Percentiles rank a stretch among this genome's conserved stretches.
These are phyloP conservation scores for Psilopogon haemacephalus DNA, from an alignment of 2,113 vertebrate species.

Conservation along the genomic window DNA sequence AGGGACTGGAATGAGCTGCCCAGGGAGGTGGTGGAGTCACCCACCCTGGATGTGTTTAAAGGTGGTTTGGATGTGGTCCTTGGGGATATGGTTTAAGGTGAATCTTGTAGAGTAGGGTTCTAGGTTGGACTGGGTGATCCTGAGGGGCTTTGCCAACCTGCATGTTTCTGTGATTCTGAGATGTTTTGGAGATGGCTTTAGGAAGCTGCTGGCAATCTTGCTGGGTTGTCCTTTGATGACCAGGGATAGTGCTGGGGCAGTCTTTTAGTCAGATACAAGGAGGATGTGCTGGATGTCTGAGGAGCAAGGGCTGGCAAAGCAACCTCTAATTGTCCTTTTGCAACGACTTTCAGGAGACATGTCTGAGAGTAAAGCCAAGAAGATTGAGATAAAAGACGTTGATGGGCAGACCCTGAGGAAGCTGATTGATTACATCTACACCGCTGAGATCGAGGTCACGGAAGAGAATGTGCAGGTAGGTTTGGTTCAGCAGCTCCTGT, in stretches of 20 bases:
- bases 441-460: constrained; percentile 92
- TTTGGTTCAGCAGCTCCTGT: background rate
- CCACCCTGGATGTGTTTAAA: too few relatives aligned
- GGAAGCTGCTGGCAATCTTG: background rate
- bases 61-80: too few relatives aligned
- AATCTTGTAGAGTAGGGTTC: too few relatives aligned
- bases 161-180: background rate
- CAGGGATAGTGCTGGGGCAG: background rate
- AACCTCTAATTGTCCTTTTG: constrained; percentile 13
- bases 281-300: background rate
- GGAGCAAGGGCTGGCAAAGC: background rate
- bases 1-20: too few relatives aligned
- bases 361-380: constrained; percentile 94
- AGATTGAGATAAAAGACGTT: constrained; percentile 92
- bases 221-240: background rate
- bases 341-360: constrained; percentile 85
- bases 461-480: constrained; percentile 95
- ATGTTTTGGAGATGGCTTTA: background rate
- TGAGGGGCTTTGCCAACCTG: too few relatives aligned
- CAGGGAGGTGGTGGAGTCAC: too few relatives aligned
- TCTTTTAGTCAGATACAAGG: background rate
- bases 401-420: constrained; percentile 89
- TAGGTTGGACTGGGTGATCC: too few relatives aligned
- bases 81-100: too few relatives aligned
- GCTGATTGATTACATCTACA: constrained; percentile 96